These are phyloP conservation scores for Semaprochilodus insignis DNA, from an alignment of 2,797 vertebrate genomes.

Conservation along the genomic window DNA sequence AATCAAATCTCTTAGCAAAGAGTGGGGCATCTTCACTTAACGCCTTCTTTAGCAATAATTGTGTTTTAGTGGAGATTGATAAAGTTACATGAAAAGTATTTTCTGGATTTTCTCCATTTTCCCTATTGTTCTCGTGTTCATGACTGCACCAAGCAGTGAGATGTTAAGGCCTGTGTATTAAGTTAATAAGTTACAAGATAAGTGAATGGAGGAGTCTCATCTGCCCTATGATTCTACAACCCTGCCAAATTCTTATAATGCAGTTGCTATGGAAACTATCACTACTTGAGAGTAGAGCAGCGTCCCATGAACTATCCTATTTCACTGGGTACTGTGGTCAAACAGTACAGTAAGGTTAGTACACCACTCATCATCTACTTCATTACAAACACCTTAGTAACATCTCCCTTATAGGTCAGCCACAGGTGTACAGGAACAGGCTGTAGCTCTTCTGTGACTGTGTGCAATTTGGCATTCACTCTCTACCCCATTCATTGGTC, in stretches of 20 bases:
- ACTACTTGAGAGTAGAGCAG: conserved; percentile 74
- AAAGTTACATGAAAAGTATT: too few species aligned
- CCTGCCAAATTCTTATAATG: conserved; percentile 81
- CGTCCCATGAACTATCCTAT: conserved; percentile 71
- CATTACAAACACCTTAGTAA: neutral
- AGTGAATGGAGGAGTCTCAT: conserved; percentile 64
- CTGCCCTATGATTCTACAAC: conserved; percentile 79
- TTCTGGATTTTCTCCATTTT: neutral
- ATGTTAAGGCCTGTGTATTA: neutral
- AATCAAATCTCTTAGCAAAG: too few species aligned
- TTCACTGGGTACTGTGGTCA: neutral
- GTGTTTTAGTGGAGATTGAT: too few species aligned
- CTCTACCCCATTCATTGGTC: neutral
- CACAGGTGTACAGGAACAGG: neutral
- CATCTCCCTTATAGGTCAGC: neutral
- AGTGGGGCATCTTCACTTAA: too few species aligned
- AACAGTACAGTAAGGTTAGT: too few species aligned
- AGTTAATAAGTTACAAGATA: conserved; percentile 2
- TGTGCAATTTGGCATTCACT: neutral
- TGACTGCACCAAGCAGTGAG: neutral
- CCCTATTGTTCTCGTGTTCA: neutral
- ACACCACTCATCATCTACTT: too few species aligned
- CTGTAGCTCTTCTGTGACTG: neutral
- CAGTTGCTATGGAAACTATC: conserved; percentile 86
- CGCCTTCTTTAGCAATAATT: too few species aligned